Percentiles rank a stretch among this genome's conserved stretches.
Evolutionary conservation across 2,888 invertebrate genomes (phyloP).

Genomic region (Stictocephala bisonia): DNA sequence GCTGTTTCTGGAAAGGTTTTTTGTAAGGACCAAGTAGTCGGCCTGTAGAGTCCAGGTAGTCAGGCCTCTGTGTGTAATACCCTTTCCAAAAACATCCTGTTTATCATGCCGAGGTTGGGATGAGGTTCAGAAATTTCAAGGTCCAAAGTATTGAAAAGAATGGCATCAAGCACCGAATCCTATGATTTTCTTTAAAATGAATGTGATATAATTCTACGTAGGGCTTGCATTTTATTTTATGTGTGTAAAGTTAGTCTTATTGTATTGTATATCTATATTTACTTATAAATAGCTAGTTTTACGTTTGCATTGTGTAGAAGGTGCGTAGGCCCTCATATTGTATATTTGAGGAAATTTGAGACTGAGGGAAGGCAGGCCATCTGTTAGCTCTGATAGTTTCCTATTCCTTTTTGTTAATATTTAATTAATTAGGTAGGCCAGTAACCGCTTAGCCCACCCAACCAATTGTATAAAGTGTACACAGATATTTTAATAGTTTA

Average conservation of each 20-base stretch:
- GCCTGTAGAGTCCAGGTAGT: constrained; percentile 19
- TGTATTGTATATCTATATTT: constrained; percentile 49
- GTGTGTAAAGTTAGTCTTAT: constrained; percentile 55
- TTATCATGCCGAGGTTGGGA: constrained; percentile 29
- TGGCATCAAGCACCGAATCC: constrained; percentile 47
- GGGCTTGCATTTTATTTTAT: constrained; percentile 61
- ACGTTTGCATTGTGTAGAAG: constrained; percentile 51
- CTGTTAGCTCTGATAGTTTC: constrained; percentile 43
- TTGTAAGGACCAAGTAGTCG: constrained; percentile 47
- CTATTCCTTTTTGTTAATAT: constrained; percentile 48
- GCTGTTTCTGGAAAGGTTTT: constrained; percentile 34
- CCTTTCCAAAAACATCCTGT: constrained; percentile 29
- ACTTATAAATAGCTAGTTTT: constrained; percentile 46
- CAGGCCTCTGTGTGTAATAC: constrained; percentile 1
- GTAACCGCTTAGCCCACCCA: constrained; percentile 47
- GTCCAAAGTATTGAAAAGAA: constrained; percentile 41
- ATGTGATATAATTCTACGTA: constrained; percentile 68
- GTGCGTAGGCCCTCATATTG: constrained; percentile 53
- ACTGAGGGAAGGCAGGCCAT: constrained; percentile 65
- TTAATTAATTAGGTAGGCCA: constrained; percentile 49
- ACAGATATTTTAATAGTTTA: constrained; percentile 48
- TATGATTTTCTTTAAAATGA: constrained; percentile 55
- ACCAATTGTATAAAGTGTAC: constrained; percentile 46
- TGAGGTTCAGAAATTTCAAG: constrained; percentile 18
- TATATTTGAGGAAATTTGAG: constrained; percentile 62